phyloP scores from a whole-genome alignment of 2,888 invertebrate species.

The Autographa pulchrina region DNA sequence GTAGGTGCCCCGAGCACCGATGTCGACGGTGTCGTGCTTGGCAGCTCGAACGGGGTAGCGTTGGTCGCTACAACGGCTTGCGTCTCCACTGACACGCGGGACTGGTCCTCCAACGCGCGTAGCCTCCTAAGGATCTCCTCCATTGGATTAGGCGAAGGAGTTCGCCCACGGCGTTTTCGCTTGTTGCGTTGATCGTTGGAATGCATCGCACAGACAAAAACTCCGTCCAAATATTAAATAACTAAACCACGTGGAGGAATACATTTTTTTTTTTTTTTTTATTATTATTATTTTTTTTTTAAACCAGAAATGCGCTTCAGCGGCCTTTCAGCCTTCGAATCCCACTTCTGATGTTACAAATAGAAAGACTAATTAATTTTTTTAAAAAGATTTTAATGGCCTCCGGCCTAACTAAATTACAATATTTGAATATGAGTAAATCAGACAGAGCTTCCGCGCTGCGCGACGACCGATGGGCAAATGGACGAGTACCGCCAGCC shows the following conservation, averaged over 20 bases:
- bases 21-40: neutral
- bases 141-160: constrained; percentile 1
- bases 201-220: neutral
- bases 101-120: neutral
- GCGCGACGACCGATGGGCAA: too few relatives aligned
- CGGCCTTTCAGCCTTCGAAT: neutral
- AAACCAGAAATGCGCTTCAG: neutral
- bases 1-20: neutral
- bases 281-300: neutral
- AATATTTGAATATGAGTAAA: too few relatives aligned
- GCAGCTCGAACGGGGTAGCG: neutral
- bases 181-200: neutral
- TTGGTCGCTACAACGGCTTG: neutral
- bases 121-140: neutral
- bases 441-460: too few relatives aligned
- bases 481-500: too few relatives aligned
- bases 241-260: neutral
- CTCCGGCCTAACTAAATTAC: too few relatives aligned
- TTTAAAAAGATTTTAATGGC: too few relatives aligned
- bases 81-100: neutral
- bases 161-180: constrained; percentile 3
- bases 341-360: neutral
- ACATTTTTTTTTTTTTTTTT: too few relatives aligned
- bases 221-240: neutral
- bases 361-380: too few relatives aligned